Evolutionary conservation across 2,888 invertebrate genomes (phyloP), one percentile per base, ranked within the genome.

Genomic region (Mythimna vitellina): DNA sequence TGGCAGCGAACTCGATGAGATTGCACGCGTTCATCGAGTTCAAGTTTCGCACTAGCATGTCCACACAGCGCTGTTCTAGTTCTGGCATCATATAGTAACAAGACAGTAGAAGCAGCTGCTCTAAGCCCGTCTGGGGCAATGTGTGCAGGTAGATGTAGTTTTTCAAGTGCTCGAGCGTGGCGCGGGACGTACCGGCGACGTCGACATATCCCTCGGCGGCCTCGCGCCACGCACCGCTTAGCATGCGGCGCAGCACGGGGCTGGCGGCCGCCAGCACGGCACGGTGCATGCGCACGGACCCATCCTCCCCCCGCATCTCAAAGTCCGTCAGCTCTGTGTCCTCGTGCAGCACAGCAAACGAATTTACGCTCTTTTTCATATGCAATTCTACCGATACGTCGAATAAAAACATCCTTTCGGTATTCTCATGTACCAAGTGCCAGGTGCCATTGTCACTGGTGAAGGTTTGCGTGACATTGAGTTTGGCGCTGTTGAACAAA

Each of bases 301-400:
- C 93, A 60, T 90, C 92, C 17, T 88, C 88, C 0, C 91, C 91
- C 8, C 89, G 86, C 63, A 93, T 70, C 65, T 90, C 89, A 60
- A 93, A 93, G 73, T 93, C 93, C 0, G 90, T 91, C 64, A 93
- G 73, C 53, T 92, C 90, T 2, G 85, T 86, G 70, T 93, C 93
- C 1, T 85, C 85, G 62, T 91, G 84, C 2, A 93, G 84, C 70
- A 22, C 14, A 4, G 76, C 71, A 56, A 90, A 91, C 0, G 92
- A 88, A 53, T 84, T 88, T 0, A 82, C 72, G n/a, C 76, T 83
- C 0, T 88, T 85, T 0, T 86, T 81, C 12, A 89, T 78, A 35
- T 89, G 88, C 89, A 91, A 89, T 6, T 78, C 71, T 8, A 89
- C 86, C 0, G 70, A 38, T 0, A 91, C 78, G 61, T 90, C 87